These are phyloP conservation scores for Hemichromis elongatus DNA, from an alignment of 2,113 vertebrate species.

Conservation along the genomic window DNA sequence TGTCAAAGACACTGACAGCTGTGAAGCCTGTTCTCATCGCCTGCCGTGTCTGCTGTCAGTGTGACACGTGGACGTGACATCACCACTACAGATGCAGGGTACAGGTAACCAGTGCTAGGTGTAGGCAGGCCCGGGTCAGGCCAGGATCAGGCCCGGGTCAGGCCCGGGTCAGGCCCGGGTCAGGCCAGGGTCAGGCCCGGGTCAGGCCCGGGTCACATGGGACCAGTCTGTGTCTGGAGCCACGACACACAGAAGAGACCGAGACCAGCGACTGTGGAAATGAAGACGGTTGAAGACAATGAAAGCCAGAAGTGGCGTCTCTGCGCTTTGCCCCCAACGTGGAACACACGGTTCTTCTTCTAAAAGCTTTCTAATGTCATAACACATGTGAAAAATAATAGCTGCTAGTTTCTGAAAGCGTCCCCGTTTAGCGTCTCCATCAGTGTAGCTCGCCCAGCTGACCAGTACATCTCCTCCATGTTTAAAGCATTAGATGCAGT, in stretches of 20 bases:
- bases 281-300: background rate
- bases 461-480: fast-evolving
- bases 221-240: no score
- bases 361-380: background rate
- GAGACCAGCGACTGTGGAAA: fast-evolving
- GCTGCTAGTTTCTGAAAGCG: background rate
- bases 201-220: no score
- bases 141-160: no score
- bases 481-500: background rate
- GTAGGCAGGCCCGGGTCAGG: no score
- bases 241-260: background rate
- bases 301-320: background rate
- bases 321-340: background rate
- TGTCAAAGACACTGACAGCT: no score
- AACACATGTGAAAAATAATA: background rate
- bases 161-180: no score
- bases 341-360: background rate
- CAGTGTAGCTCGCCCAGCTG: background rate
- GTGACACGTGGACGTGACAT: background rate
- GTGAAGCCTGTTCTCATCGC: background rate
- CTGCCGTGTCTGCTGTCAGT: background rate
- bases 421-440: background rate
- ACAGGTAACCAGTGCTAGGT: background rate
- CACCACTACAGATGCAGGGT: background rate
- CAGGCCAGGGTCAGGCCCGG: no score